phyloP scores from a whole-genome alignment of 1,140 invertebrate genomes.

The Drosophila elegans region DNA sequence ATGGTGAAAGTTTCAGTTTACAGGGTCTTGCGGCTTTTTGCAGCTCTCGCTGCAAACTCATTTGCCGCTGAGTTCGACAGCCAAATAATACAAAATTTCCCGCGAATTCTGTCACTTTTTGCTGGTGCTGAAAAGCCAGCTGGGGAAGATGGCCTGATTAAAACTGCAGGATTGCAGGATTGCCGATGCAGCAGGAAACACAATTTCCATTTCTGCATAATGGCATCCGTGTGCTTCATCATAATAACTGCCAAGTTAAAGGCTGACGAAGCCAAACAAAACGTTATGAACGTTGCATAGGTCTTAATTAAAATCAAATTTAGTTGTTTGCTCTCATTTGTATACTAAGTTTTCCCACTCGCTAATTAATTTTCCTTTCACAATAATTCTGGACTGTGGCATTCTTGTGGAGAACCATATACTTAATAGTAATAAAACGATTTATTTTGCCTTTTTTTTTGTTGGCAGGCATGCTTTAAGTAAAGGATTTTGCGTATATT shows the following conservation, averaged over 20 bases:
- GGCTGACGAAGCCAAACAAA: neutral
- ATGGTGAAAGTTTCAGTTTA: slow-evolving; percentile 9
- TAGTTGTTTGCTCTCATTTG: neutral
- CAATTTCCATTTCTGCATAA: slow-evolving; percentile 7
- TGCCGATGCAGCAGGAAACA: slow-evolving; percentile 1
- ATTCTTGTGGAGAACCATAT: no score
- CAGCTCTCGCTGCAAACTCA: neutral
- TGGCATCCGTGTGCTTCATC: neutral
- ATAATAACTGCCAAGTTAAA: neutral
- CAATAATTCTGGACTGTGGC: neutral
- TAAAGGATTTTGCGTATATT: no score
- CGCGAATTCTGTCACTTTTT: neutral
- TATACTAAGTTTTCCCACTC: slow-evolving; percentile 3
- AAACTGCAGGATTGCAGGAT: no score
- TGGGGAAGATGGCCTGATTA: neutral
- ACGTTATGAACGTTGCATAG: neutral
- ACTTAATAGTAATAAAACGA: no score
- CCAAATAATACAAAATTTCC: neutral
- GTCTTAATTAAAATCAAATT: slow-evolving; percentile 33
- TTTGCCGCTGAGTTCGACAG: neutral
- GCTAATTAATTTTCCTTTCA: slow-evolving; percentile 8
- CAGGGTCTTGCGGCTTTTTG: slow-evolving; percentile 5
- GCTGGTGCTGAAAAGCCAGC: no score
- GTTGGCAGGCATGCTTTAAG: no score
- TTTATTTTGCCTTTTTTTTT: no score